These are phyloP conservation scores for Nymphalis polychloros DNA, from an alignment of 2,888 invertebrate species.

Conservation along the genomic window DNA sequence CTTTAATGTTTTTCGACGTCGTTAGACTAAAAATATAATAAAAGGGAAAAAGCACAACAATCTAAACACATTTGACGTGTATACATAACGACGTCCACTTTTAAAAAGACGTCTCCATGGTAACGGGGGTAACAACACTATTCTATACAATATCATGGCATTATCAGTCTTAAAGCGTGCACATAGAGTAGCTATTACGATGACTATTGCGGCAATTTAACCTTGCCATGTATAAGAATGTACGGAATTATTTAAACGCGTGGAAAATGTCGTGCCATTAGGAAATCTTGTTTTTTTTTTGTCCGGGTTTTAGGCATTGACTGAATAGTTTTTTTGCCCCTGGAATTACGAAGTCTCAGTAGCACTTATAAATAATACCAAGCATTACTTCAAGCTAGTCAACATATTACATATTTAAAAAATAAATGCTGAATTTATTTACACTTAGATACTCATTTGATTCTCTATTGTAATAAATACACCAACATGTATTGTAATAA, in stretches of 20 bases:
- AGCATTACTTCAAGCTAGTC: neutral
- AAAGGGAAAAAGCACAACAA: constrained; percentile 18
- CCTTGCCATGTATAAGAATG: constrained; percentile 18
- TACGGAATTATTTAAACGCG: constrained; percentile 34
- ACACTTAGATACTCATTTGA: no score
- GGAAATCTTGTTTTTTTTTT: constrained; percentile 28
- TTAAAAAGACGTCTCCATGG: constrained; percentile 48
- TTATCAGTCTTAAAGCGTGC: neutral
- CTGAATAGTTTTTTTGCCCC: constrained; percentile 9
- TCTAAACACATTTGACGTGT: constrained; percentile 30
- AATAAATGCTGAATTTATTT: no score
- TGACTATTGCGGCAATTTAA: neutral
- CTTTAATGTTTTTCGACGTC: constrained; percentile 9
- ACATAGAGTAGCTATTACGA: constrained; percentile 8
- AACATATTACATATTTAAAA: neutral
- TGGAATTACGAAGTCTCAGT: constrained; percentile 1
- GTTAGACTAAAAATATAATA: constrained; percentile 10
- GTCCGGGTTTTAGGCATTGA: constrained; percentile 13
- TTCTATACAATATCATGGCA: constrained; percentile 24
- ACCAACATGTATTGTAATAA: no score
- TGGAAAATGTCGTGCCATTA: constrained; percentile 31
- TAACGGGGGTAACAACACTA: constrained; percentile 53
- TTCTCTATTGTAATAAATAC: no score
- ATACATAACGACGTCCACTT: constrained; percentile 25
- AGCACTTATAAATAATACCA: neutral